Evolutionary conservation across 2,113 vertebrate species (phyloP), one percentile per base, ranked within the genome.

Genomic region (Bambusicola thoracicus): DNA sequence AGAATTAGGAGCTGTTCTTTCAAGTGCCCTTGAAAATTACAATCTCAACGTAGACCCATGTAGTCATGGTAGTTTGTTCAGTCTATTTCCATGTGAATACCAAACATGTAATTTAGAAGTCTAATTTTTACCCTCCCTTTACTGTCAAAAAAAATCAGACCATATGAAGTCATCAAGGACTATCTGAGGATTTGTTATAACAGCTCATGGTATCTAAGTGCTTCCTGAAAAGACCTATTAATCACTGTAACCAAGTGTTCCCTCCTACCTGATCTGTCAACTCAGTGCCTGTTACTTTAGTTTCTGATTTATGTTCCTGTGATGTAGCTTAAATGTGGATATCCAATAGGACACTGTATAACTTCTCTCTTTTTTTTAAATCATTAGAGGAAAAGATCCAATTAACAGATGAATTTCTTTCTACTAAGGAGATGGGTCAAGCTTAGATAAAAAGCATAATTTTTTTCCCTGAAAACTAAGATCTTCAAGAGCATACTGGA

Each of bases 91-190:
- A 56, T 85, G 79, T 93, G 89, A 94, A 93, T 95, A 93, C 53
- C 85, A 95, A 96, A 44, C 61, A 94, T 89, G 87, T 91, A 96
- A 93, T 96, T 97, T 92, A 91, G 91, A 94, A 97, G 68, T 87
- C 91, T 96, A 91, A 94, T 96, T 92, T 92, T 81, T 92, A 91
- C 68, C 76, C 92, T 94, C 82, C 87, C 79, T 83, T 91, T 82
- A 82, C 75, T 94, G 85, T 96, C 94, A 95, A 53, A 92, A 81
- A 93, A 79, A 97, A 94, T 95, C 96, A 94, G 90, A 92, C 79
- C 82, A 83, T 88, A 95, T 97, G 95, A 95, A 94, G 93, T 95
- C 94, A 95, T 92, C 94, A 96, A 95, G 90, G 90, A 94, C 93
- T 96, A 90, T 92, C 86, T 92, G 81, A 96, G 92, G 83, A 89